Percentiles rank a stretch among this genome's conserved stretches.
Evolutionary conservation across 2,113 vertebrate genomes (phyloP).

Genomic region (Chelonoidis abingdonii): DNA sequence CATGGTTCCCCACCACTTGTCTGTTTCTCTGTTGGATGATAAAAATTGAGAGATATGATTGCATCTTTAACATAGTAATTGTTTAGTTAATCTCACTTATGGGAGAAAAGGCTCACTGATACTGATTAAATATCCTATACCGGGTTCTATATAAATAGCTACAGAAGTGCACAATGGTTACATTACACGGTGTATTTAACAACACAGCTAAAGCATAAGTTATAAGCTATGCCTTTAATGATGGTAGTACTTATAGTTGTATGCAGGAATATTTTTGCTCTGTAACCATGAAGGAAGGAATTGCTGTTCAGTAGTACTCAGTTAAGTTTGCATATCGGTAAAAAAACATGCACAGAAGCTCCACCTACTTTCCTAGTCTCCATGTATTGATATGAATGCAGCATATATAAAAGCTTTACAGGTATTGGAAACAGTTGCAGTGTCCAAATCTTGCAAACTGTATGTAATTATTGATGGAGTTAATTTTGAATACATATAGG

Average conservation of each 20-base stretch:
- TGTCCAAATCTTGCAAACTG: conserved; percentile 13
- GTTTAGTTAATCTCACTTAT: conserved; percentile 68
- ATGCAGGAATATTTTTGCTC: conserved; percentile 69
- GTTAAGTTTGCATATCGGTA: conserved; percentile 74
- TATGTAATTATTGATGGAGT: neutral
- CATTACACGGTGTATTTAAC: conserved; percentile 76
- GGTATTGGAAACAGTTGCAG: neutral
- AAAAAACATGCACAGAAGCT: conserved; percentile 44
- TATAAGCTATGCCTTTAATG: conserved; percentile 49
- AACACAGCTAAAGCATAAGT: conserved; percentile 60
- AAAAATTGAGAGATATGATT: conserved; percentile 52
- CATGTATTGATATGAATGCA: conserved; percentile 36
- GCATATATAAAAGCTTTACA: conserved; percentile 62
- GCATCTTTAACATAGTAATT: conserved; percentile 62
- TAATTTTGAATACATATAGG: conserved; percentile 24
- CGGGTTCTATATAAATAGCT: conserved; percentile 62
- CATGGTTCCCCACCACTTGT: neutral
- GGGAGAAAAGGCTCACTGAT: conserved; percentile 53
- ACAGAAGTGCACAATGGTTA: conserved; percentile 69
- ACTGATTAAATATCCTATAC: conserved; percentile 64
- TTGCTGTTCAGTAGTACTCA: conserved; percentile 68
- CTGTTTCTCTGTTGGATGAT: conserved; percentile 32
- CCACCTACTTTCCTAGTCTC: conserved; percentile 61
- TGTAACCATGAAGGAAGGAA: conserved; percentile 74
- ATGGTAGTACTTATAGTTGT: conserved; percentile 62